These are phyloP conservation scores for Anisognathus igniventris DNA, from an alignment of 2,797 vertebrate species.

Conservation along the genomic window DNA sequence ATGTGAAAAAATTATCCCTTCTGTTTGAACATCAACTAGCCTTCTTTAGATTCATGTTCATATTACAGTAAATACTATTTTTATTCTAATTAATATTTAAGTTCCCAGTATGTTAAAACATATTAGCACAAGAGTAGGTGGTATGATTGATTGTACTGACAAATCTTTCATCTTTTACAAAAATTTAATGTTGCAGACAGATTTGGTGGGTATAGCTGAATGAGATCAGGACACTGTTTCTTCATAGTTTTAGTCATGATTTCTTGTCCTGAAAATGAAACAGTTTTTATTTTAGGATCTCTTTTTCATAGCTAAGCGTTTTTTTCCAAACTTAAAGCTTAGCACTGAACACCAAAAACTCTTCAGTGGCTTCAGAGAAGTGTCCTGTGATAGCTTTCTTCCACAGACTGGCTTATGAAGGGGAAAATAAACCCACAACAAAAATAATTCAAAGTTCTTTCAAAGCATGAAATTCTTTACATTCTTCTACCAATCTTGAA, in stretches of 20 bases:
- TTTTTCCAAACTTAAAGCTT: background rate
- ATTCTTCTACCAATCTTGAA: background rate
- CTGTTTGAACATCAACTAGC: background rate
- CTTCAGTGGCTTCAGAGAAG: background rate
- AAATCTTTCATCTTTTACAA: background rate
- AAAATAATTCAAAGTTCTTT: background rate
- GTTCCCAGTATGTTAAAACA: background rate
- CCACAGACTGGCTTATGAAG: background rate
- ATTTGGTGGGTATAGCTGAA: background rate
- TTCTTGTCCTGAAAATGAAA: background rate
- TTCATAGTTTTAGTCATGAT: background rate
- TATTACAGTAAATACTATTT: background rate
- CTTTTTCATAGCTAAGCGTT: background rate
- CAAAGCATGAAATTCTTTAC: background rate
- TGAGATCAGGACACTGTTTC: background rate
- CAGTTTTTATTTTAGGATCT: background rate
- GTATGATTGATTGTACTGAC: background rate
- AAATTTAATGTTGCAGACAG: background rate
- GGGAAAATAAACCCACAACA: accelerated
- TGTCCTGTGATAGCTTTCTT: background rate
- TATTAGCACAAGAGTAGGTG: background rate
- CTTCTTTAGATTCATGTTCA: background rate
- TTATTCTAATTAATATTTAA: background rate
- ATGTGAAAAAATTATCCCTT: background rate
- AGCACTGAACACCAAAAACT: background rate